Percentiles rank a stretch among this genome's conserved stretches.
phyloP scores from a whole-genome alignment of 2,113 vertebrate species.

The Lepidothrix coronata region DNA sequence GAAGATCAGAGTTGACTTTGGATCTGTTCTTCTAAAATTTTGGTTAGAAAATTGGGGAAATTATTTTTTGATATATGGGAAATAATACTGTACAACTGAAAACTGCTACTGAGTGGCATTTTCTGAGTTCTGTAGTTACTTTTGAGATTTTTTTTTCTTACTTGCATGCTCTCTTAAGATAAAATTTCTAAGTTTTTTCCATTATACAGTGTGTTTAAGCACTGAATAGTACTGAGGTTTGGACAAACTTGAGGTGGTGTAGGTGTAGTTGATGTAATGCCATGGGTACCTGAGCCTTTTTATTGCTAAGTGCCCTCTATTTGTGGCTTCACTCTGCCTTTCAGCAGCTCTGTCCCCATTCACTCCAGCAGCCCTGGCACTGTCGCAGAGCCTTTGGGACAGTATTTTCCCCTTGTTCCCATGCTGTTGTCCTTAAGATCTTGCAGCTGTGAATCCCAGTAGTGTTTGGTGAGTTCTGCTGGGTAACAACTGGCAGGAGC shows the following conservation, averaged over 20 bases:
- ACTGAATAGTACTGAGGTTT: not conserved
- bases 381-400: not conserved
- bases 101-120: not conserved
- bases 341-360: not conserved
- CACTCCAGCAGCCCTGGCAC: not conserved
- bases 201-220: not conserved
- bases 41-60: not conserved
- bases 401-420: not conserved
- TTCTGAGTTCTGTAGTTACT: not conserved
- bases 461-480: not conserved
- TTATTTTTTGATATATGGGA: not conserved
- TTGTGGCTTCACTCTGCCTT: not conserved
- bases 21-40: not conserved
- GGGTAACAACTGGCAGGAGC: not conserved
- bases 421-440: not conserved
- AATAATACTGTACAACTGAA: not conserved
- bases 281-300: not conserved
- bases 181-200: not conserved
- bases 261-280: not conserved
- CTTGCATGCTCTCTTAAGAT: not conserved
- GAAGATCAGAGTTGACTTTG: not conserved
- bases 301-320: not conserved
- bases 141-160: not conserved
- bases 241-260: not conserved
- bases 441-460: not conserved